Percentiles rank a stretch among this genome's conserved stretches.
Evolutionary conservation across 2,888 invertebrate species (phyloP).

Genomic region (Crossocerus cetratus): DNA sequence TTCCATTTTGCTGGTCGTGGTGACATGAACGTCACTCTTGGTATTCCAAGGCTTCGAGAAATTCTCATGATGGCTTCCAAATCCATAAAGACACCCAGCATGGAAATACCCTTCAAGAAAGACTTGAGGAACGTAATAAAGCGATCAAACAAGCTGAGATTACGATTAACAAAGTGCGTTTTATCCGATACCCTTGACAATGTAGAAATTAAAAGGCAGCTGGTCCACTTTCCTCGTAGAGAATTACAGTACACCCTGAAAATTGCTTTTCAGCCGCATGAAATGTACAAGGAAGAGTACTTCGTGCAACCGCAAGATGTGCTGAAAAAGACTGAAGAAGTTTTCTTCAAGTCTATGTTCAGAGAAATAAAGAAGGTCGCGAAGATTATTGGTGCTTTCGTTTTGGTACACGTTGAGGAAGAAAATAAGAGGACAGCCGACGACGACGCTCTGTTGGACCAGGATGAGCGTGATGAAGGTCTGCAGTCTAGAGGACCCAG

Average conservation of each 20-base stretch:
- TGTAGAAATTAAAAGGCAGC: conserved; percentile 81
- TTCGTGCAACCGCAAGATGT: conserved; percentile 84
- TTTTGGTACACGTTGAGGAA: conserved; percentile 76
- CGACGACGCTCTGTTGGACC: conserved; percentile 70
- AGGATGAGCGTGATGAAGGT: conserved; percentile 72
- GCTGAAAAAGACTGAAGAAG: conserved; percentile 85
- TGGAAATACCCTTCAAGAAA: conserved; percentile 91
- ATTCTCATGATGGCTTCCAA: conserved; percentile 97
- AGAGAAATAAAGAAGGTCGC: conserved; percentile 80
- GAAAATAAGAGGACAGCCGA: conserved; percentile 72
- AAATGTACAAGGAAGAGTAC: conserved; percentile 86
- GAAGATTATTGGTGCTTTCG: conserved; percentile 78
- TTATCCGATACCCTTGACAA: conserved; percentile 88
- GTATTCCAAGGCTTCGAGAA: conserved; percentile 97
- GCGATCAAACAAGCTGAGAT: conserved; percentile 83
- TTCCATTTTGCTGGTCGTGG: conserved; percentile 99
- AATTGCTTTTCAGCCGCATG: conserved; percentile 86
- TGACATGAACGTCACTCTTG: conserved; percentile 99
- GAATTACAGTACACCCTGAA: conserved; percentile 82
- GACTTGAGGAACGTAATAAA: conserved; percentile 78
- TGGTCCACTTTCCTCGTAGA: conserved; percentile 79
- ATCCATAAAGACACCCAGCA: conserved; percentile 96
- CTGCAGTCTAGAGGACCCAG: conserved; percentile 4
- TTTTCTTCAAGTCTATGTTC: conserved; percentile 85
- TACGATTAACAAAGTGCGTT: conserved; percentile 87